These are phyloP conservation scores for Hydractinia echinata DNA, from an alignment of 30 jellyfish, hydroid and myxozoan genomes.

Conservation along the genomic window DNA sequence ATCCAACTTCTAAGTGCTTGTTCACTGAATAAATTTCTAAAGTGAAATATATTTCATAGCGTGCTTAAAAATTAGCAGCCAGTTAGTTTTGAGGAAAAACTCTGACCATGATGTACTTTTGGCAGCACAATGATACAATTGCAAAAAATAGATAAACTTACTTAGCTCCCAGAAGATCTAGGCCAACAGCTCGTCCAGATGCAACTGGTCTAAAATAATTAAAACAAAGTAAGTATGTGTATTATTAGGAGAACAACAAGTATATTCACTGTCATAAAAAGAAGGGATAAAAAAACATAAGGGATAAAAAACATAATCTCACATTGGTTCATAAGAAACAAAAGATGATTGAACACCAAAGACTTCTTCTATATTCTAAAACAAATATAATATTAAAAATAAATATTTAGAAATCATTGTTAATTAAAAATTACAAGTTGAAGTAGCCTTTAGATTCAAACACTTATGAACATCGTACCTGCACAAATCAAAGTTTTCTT, in stretches of 20 bases:
- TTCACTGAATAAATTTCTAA: constrained; percentile 56
- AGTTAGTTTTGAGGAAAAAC: not conserved
- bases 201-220: not conserved
- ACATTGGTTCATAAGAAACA: constrained; percentile 37
- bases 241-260: not conserved
- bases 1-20: constrained; percentile 71
- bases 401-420: not conserved
- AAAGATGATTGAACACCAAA: constrained; percentile 64
- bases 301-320: constrained; percentile 6
- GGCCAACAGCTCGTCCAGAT: constrained; percentile 25
- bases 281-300: not conserved
- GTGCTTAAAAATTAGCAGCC: not conserved
- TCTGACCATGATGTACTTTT: not conserved
- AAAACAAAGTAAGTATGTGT: not conserved
- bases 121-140: not conserved
- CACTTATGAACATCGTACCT: too few relatives aligned
- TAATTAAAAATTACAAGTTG: constrained; percentile 1
- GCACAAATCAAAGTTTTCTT: not conserved
- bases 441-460: too few relatives aligned
- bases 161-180: constrained; percentile 23
- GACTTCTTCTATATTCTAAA: constrained; percentile 66
- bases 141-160: constrained; percentile 11
- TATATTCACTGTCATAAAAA: not conserved
- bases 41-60: not conserved
- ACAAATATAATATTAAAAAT: not conserved